Conservation (phyloP, 2,113 vertebrate genomes). For the Thalassoma bifasciatum region DNA sequence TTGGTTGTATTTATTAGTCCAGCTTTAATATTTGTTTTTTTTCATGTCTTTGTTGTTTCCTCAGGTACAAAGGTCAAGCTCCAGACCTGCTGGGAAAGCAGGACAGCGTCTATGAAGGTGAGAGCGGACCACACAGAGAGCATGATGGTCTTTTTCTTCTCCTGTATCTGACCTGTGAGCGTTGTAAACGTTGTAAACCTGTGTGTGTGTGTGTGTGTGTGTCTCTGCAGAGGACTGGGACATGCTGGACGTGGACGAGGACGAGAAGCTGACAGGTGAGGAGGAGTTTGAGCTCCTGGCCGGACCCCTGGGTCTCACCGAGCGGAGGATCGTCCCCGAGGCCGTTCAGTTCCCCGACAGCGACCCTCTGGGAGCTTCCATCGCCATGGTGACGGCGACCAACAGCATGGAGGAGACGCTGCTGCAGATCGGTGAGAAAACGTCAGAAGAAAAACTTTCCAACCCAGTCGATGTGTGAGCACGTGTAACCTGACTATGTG, state of each 20-base stretch:
- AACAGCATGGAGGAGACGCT: slow-evolving; percentile 99
- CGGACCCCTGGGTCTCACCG: slow-evolving; percentile 92
- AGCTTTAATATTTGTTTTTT: too few species aligned
- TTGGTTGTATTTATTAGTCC: too few species aligned
- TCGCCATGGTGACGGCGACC: slow-evolving; percentile 98
- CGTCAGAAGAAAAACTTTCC: too few species aligned
- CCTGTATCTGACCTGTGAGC: too few species aligned
- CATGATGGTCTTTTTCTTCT: neutral
- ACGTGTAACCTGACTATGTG: too few species aligned
- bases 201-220: too few species aligned
- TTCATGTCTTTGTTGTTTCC: neutral
- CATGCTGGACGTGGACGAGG: slow-evolving; percentile 96
- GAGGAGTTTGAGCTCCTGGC: slow-evolving; percentile 97
- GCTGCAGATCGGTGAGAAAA: slow-evolving; percentile 96
- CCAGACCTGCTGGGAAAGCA: slow-evolving; percentile 98
- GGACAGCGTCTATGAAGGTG: slow-evolving; percentile 99
- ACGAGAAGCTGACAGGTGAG: slow-evolving; percentile 95
- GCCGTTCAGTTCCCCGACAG: slow-evolving; percentile 97
- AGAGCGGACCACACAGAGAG: neutral
- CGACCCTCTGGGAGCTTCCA: slow-evolving; percentile 94
- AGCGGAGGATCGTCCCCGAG: slow-evolving; percentile 91
- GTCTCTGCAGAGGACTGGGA: slow-evolving; percentile 94
- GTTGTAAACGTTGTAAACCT: too few species aligned
- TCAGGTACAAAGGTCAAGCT: slow-evolving; percentile 95
- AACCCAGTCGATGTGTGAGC: too few species aligned